Evolutionary conservation across 1,140 invertebrate genomes (phyloP).

Genomic region (Prorops nasuta): DNA sequence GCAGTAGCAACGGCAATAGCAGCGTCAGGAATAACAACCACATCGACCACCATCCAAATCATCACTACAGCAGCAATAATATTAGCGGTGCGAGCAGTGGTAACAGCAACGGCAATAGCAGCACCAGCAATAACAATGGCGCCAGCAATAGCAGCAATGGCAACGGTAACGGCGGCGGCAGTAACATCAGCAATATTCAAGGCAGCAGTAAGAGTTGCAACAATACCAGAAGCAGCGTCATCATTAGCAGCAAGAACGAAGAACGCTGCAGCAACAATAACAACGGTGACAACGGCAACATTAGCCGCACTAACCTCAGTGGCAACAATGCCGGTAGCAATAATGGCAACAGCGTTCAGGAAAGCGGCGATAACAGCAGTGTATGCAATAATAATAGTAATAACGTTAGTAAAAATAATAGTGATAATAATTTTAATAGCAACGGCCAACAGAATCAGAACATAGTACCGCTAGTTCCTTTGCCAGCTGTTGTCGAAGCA

Average conservation of each 20-base stretch:
- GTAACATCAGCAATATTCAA: not conserved
- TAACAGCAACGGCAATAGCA: conserved; percentile 16
- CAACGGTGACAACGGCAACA: conserved; percentile 14
- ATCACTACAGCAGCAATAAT: conserved; percentile 24
- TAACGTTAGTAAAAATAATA: conserved; percentile 27
- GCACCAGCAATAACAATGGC: conserved; percentile 1
- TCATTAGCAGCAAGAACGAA: conserved; percentile 8
- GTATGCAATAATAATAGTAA: conserved; percentile 15
- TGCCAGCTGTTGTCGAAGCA: conserved; percentile 46
- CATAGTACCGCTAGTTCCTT: conserved; percentile 37
- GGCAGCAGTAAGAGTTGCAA: too few species aligned
- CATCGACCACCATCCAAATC: conserved; percentile 25
- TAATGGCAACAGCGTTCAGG: conserved; percentile 4
- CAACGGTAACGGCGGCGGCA: not conserved
- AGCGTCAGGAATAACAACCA: conserved; percentile 28
- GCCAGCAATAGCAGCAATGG: conserved; percentile 13
- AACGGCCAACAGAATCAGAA: conserved; percentile 41
- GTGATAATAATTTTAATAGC: conserved; percentile 29
- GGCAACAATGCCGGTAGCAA: conserved; percentile 32
- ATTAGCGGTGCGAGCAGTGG: conserved; percentile 32
- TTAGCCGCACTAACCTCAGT: not conserved
- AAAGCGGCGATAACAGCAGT: conserved; percentile 24
- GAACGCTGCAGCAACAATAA: conserved; percentile 14
- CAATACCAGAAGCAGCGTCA: conserved; percentile 18
- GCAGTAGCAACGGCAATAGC: conserved; percentile 21